Evolutionary conservation across 2,113 vertebrate species (phyloP).

Genomic region (Pleuronectes platessa): DNA sequence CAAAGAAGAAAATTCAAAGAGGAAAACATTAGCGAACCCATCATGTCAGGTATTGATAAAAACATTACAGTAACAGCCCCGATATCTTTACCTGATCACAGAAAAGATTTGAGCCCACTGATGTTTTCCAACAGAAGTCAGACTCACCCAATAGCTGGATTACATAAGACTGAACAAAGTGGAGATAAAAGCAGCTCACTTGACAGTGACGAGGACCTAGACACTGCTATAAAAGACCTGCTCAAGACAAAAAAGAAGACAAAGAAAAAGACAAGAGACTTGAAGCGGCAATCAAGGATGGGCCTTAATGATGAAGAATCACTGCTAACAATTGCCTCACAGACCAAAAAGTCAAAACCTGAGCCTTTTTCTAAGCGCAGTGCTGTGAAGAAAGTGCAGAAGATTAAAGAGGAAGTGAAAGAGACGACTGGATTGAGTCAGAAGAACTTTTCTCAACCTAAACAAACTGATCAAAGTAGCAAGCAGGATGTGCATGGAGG

Average conservation of each 20-base stretch:
- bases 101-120: conserved; percentile 34
- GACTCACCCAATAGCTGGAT: neutral
- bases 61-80: conserved; percentile 27
- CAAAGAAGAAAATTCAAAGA: conserved; percentile 80
- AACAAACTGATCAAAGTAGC: neutral
- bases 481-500: neutral
- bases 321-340: conserved; percentile 46
- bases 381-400: conserved; percentile 73
- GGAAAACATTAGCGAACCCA: conserved; percentile 24
- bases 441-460: conserved; percentile 42
- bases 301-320: conserved; percentile 74
- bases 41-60: conserved; percentile 23
- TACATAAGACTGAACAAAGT: conserved; percentile 64
- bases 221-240: conserved; percentile 93
- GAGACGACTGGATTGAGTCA: conserved; percentile 45
- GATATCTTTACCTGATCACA: conserved; percentile 38
- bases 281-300: conserved; percentile 82
- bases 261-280: conserved; percentile 86
- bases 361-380: conserved; percentile 53
- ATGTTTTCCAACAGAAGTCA: conserved; percentile 8
- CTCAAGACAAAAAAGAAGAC: conserved; percentile 90
- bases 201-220: conserved; percentile 96
- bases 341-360: conserved; percentile 53
- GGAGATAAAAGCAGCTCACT: conserved; percentile 95
- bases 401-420: conserved; percentile 31